A percentile compares a stretch with the other conserved stretches of the same genome.
Evolutionary conservation across 2,797 vertebrate species (phyloP).

Genomic region (Hemitrygon akajei): DNA sequence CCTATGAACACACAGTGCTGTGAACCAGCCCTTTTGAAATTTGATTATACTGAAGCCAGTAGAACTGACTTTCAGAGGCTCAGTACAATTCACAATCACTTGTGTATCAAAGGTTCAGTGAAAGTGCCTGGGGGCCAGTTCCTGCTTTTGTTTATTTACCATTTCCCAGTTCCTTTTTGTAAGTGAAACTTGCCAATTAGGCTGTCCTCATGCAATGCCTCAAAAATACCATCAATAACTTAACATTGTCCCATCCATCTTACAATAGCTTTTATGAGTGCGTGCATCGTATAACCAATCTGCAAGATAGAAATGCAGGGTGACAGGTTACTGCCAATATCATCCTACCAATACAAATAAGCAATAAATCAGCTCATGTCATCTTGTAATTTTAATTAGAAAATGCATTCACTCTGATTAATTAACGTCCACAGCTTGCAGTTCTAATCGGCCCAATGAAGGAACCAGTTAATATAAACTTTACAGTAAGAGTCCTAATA

Average conservation of each 20-base stretch:
- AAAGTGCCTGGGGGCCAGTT: no score
- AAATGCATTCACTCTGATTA: background rate
- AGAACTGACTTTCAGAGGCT: no score
- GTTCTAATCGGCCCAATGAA: background rate
- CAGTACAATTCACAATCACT: no score
- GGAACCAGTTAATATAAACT: background rate
- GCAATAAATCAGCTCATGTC: background rate
- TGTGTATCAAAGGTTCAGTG: no score
- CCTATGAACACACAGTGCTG: no score
- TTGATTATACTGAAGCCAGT: no score
- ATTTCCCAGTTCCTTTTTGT: background rate
- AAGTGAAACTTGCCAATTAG: background rate
- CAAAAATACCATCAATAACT: background rate
- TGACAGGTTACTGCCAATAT: background rate
- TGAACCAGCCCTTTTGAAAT: no score
- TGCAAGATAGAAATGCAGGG: background rate
- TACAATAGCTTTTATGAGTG: background rate
- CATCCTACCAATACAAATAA: background rate
- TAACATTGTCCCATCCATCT: background rate
- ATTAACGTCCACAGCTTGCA: background rate
- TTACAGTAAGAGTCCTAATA: background rate
- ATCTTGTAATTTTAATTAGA: slow-evolving; percentile 17
- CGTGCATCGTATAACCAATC: background rate
- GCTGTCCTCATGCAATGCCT: background rate
- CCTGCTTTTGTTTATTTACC: background rate